These are phyloP conservation scores for Sylvia borin DNA, from an alignment of 2,797 vertebrate genomes.

Conservation along the genomic window DNA sequence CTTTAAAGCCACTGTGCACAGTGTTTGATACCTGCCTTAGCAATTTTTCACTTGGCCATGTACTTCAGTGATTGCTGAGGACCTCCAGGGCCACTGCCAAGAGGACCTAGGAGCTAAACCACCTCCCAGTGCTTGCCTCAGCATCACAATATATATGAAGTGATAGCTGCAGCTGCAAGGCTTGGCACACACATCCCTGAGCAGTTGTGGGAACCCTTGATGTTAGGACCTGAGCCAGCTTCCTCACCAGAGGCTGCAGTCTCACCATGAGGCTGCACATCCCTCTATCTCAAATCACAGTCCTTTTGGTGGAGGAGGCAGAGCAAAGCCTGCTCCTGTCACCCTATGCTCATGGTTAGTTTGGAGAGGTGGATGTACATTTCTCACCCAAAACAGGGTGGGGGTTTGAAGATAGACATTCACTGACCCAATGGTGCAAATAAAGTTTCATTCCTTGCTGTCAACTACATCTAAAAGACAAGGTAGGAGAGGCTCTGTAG, in stretches of 20 bases:
- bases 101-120: not conserved
- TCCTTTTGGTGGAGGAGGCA: not conserved
- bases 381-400: not conserved
- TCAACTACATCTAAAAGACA: not conserved
- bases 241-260: not conserved
- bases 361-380: not conserved
- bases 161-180: slow-evolving; percentile 7
- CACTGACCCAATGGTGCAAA: not conserved
- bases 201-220: slow-evolving; percentile 17
- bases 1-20: not conserved
- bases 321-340: not conserved
- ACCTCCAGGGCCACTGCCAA: not conserved
- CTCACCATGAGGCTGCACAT: not conserved
- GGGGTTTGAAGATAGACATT: not conserved
- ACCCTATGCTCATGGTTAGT: too few relatives aligned
- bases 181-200: not conserved
- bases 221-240: slow-evolving; percentile 14
- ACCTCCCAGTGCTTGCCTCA: not conserved
- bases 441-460: not conserved
- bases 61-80: not conserved
- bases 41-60: not conserved
- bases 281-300: not conserved
- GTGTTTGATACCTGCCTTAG: not conserved
- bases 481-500: not conserved
- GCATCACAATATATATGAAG: not conserved